phyloP scores from a whole-genome alignment of 2,797 vertebrate species.

The Pangasius macronema region DNA sequence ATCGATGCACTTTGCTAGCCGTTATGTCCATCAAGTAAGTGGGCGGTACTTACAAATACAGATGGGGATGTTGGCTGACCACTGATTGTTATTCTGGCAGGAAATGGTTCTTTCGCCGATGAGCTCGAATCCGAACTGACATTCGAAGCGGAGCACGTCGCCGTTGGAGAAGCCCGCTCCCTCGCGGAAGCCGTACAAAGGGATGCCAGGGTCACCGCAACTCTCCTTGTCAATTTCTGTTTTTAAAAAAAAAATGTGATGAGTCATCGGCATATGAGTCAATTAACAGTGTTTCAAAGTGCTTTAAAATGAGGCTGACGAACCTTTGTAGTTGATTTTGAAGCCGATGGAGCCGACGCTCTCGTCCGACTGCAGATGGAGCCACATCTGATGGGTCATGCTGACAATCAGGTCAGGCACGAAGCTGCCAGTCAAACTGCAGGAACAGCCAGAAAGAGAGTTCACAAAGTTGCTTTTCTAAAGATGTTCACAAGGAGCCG shows the following conservation, averaged over 20 bases:
- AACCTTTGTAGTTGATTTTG: constrained; percentile 98
- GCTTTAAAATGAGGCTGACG: no score
- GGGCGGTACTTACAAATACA: constrained; percentile 88
- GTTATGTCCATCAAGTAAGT: neutral
- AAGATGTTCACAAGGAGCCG: neutral
- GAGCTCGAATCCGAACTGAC: constrained; percentile 98
- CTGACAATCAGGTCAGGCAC: constrained; percentile 97
- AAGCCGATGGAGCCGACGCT: constrained; percentile 97
- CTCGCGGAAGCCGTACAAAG: constrained; percentile 93
- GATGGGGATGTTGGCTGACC: constrained; percentile 99
- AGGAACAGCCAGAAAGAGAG: constrained; percentile 27
- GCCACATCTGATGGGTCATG: constrained; percentile 97
- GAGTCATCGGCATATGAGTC: neutral
- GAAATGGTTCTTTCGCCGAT: constrained; percentile 97
- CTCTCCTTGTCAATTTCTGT: constrained; percentile 99
- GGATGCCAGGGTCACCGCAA: constrained; percentile 95
- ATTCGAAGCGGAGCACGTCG: constrained; percentile 93
- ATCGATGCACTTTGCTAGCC: neutral
- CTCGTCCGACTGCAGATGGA: constrained; percentile 96
- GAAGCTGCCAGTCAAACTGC: constrained; percentile 93
- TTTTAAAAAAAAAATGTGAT: neutral
- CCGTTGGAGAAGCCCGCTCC: constrained; percentile 95
- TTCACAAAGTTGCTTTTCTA: neutral
- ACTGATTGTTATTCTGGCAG: constrained; percentile 99
- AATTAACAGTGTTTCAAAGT: neutral